phyloP scores from a whole-genome alignment of 2,113 vertebrate species.

The Neoarius graeffei region DNA sequence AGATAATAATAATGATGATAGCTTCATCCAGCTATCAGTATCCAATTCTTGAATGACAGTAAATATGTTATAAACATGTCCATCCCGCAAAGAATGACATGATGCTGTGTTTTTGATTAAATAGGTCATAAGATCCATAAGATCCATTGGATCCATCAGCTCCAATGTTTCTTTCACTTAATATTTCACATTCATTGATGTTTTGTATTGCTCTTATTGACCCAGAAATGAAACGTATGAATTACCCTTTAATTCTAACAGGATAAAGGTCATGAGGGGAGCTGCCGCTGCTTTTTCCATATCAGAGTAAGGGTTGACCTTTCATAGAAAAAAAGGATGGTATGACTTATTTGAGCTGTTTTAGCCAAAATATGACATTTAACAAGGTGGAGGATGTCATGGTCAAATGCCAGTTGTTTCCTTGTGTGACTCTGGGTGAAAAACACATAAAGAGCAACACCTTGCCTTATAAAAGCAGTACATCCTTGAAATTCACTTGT shows the following conservation, averaged over 20 bases:
- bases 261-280: slow-evolving; percentile 7
- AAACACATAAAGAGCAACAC: slow-evolving; percentile 16
- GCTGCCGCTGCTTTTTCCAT: not conserved
- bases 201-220: not conserved
- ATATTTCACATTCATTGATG: not conserved
- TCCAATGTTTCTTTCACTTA: not conserved
- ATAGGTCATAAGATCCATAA: not conserved
- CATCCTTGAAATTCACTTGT: not conserved
- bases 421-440: not conserved
- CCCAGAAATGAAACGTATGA: slow-evolving; percentile 5
- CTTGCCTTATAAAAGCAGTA: not conserved
- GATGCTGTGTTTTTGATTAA: not conserved
- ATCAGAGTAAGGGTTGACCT: slow-evolving; percentile 4
- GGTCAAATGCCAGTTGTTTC: slow-evolving; percentile 2
- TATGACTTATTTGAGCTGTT: not conserved
- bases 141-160: not conserved
- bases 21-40: not conserved
- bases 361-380: not conserved
- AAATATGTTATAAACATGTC: not conserved
- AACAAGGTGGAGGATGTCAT: not conserved
- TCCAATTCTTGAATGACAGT: not conserved
- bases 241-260: slow-evolving; percentile 7
- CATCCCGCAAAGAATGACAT: not conserved
- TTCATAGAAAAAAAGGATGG: slow-evolving; percentile 13
- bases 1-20: not conserved